Evolutionary conservation across 2,797 vertebrate species (phyloP).

Genomic region (Dicrostonyx torquatus): DNA sequence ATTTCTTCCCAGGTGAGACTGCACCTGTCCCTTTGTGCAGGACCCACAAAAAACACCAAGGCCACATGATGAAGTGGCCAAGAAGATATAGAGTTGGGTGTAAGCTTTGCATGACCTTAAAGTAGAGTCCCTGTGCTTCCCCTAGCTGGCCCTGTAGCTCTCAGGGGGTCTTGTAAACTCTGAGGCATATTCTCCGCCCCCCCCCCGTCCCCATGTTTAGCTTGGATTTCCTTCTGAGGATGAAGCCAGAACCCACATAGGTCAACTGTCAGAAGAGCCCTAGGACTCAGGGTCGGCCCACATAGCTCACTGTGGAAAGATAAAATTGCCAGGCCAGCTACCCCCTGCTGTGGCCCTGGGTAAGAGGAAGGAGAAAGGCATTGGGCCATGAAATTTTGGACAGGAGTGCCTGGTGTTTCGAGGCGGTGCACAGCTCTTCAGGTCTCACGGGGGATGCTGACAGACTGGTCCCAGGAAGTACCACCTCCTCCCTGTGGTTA

Average conservation of each 20-base stretch:
- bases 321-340: background rate
- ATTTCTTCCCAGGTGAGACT: background rate
- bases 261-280: background rate
- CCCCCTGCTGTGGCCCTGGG: background rate
- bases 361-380: background rate
- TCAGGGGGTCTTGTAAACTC: background rate
- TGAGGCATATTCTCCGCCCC: background rate
- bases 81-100: background rate
- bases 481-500: slow-evolving; percentile 74
- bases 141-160: background rate
- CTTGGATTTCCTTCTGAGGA: background rate
- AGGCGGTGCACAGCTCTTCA: background rate
- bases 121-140: background rate
- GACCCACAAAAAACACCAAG: background rate
- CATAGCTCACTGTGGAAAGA: background rate
- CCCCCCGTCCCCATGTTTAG: background rate
- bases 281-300: background rate
- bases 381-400: background rate
- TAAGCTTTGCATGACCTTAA: background rate
- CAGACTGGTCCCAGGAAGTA: slow-evolving; percentile 39
- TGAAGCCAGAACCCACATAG: background rate
- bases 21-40: background rate
- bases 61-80: background rate
- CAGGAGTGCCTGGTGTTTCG: background rate
- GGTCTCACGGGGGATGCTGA: slow-evolving; percentile 57